Percentiles rank a stretch among this genome's conserved stretches.
Conservation (phyloP, 2,113 vertebrate genomes). For the Sturnus vulgaris region DNA sequence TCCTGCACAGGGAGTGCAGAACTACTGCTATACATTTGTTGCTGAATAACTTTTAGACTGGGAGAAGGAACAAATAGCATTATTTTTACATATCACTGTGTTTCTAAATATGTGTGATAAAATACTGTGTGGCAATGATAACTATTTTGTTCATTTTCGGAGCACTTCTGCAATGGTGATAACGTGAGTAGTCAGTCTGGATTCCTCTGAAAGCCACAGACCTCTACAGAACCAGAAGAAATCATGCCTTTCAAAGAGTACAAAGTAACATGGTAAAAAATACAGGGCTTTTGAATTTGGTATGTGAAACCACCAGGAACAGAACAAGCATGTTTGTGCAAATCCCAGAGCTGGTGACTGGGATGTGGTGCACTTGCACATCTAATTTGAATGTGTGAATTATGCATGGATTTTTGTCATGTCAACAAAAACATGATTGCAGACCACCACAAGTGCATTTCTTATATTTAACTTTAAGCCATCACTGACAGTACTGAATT, state of each 20-base stretch:
- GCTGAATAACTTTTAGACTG: not conserved
- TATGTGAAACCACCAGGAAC: not conserved
- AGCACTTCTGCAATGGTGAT: not conserved
- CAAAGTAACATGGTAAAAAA: not conserved
- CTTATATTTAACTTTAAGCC: not conserved
- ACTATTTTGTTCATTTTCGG: not conserved
- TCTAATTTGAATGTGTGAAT: not conserved
- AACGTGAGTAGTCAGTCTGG: not conserved
- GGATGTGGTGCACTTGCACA: not conserved
- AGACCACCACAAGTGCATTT: not conserved
- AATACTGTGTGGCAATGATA: not conserved
- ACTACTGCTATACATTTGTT: not conserved
- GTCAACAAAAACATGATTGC: not conserved
- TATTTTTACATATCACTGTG: not conserved
- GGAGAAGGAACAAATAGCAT: not conserved
- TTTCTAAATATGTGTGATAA: not conserved
- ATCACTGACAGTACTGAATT: not conserved
- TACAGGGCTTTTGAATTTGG: not conserved
- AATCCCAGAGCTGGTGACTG: not conserved
- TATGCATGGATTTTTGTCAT: not conserved
- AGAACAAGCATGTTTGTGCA: not conserved
- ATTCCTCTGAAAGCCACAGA: not conserved
- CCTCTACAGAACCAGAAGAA: not conserved
- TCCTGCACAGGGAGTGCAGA: not conserved
- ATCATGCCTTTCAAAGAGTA: not conserved